These are phyloP conservation scores for Escarpia spicata DNA, from an alignment of 2,888 invertebrate species.

Conservation along the genomic window DNA sequence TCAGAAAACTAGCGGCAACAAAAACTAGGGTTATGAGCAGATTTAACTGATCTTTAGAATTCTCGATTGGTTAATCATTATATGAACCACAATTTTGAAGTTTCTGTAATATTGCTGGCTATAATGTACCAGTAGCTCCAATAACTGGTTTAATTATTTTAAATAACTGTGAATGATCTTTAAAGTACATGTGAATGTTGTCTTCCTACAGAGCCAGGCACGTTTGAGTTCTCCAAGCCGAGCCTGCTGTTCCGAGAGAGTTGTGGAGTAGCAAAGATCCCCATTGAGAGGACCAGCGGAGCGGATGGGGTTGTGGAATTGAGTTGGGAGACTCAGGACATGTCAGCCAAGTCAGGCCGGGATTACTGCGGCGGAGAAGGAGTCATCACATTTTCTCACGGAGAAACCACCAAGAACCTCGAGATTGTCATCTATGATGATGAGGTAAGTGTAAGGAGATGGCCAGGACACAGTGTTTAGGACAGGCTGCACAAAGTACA, in stretches of 20 bases:
- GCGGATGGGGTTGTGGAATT: conserved; percentile 70
- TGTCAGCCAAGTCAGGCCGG: conserved; percentile 69
- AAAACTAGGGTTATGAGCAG: not conserved
- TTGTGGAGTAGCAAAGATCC: conserved; percentile 67
- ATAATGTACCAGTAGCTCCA: not conserved
- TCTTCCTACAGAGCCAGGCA: conserved; percentile 69
- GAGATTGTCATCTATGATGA: conserved; percentile 71
- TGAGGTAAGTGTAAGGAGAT: conserved; percentile 37
- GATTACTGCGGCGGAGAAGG: conserved; percentile 69
- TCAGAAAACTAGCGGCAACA: too few relatives aligned
- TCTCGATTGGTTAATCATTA: not conserved
- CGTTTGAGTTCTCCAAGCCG: conserved; percentile 69
- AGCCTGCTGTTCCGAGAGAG: conserved; percentile 71
- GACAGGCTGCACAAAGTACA: not conserved
- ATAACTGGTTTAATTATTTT: not conserved
- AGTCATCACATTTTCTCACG: conserved; percentile 61
- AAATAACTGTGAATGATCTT: not conserved
- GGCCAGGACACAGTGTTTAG: too few relatives aligned
- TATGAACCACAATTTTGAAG: not conserved
- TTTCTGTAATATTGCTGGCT: not conserved
- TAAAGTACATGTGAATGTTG: not conserved
- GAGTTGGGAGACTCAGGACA: conserved; percentile 70
- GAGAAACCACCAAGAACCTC: conserved; percentile 68
- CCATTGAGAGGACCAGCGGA: conserved; percentile 68
- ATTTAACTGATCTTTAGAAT: not conserved